Evolutionary conservation across 2,888 invertebrate genomes (phyloP), one percentile per base, ranked within the genome.

Genomic region (Sialis fuliginosa): DNA sequence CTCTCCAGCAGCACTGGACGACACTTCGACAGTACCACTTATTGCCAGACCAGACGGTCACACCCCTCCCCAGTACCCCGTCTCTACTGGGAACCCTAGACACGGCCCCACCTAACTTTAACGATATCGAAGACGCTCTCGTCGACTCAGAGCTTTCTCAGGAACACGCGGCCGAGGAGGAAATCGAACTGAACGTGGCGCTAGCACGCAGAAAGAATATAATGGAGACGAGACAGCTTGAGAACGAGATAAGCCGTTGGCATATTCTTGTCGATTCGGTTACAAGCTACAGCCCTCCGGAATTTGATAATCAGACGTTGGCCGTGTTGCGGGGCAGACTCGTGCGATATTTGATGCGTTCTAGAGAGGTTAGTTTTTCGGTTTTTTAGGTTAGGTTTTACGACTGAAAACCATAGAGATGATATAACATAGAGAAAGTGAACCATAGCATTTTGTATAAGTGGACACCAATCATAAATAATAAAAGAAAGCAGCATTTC

Each of bases 321-420:
- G 96, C 93, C 0, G 89, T 95, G 39, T 70, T 97, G 33, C 71
- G 92, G 32, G 96, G 96, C 1, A 75, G 92, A 46, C 77, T 91
- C 53, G 95, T 96, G 8, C 75, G 95, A 37, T 96, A 92, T 65
- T 74, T 95, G 45, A 95, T 96, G 92, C 71, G 92, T 51, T 92
- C 92, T 9, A 74, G 85, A 59, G 93, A 95, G 75, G 78, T 79
- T 57, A 37, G 6, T 37, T 7, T 37, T 37, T 37, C 1, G 6
- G 56, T 57, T 7, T 12, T 22, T 22, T 22, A 22, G 22, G 22
- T 22, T 22, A 22, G 22, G 22, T 22, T 22, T 22, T 22, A 22
- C 22, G 22, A 22, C 22, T 4, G 22, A 22, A n/a, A n/a, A n/a
- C n/a, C n/a, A n/a, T n/a, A n/a, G n/a, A n/a, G n/a, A n/a, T n/a